Conservation (phyloP, 2,888 invertebrate species). For the Phortica magna region DNA sequence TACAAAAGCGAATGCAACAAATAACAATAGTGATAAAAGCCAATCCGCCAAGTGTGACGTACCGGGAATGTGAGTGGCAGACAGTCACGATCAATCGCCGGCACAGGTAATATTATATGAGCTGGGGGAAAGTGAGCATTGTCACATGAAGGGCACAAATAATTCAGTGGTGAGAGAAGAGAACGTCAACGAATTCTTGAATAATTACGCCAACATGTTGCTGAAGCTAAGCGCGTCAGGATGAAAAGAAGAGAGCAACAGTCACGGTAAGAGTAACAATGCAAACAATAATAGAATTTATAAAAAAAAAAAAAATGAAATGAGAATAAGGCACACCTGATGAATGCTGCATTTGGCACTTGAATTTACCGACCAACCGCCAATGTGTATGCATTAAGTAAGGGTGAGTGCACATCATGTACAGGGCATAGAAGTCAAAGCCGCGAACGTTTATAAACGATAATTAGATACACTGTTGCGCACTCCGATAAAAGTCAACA, state of each 20-base stretch:
- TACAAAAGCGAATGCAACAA: slow-evolving; percentile 40
- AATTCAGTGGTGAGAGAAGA: slow-evolving; percentile 48
- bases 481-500: slow-evolving; percentile 37
- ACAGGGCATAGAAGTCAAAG: not conserved
- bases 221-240: not conserved
- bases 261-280: slow-evolving; percentile 46
- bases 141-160: slow-evolving; percentile 22
- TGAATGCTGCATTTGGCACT: too few relatives aligned
- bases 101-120: not conserved
- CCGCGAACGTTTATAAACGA: slow-evolving; percentile 55
- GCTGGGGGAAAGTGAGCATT: not conserved
- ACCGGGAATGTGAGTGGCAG: slow-evolving; percentile 54
- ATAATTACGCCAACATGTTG: not conserved
- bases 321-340: not conserved
- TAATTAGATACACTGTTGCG: slow-evolving; percentile 69
- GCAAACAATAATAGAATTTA: slow-evolving; percentile 21
- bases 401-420: slow-evolving; percentile 1
- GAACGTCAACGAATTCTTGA: slow-evolving; percentile 43
- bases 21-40: slow-evolving; percentile 37
- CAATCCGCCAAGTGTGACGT: slow-evolving; percentile 61
- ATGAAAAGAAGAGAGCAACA: slow-evolving; percentile 24
- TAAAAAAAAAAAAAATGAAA: slow-evolving; percentile 33
- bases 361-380: not conserved
- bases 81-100: not conserved
- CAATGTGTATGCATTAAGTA: not conserved